Evolutionary conservation across 2,888 invertebrate genomes (phyloP).

Genomic region (Papilio gigon): DNA sequence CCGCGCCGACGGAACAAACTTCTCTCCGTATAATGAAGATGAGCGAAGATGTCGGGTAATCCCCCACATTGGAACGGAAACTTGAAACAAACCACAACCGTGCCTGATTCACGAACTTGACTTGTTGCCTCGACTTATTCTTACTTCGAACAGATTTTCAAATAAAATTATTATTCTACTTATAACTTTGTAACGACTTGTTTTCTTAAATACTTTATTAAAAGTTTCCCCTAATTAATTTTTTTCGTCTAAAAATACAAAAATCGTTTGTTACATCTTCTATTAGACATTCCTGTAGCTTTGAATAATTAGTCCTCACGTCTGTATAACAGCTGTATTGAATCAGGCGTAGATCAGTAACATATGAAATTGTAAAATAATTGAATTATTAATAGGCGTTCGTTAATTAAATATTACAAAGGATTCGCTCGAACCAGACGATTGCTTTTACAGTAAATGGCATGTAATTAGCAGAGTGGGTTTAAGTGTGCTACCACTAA

Average conservation of each 20-base stretch:
- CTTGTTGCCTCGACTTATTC: conserved; percentile 42
- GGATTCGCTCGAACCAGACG: conserved; percentile 17
- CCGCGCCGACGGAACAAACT: conserved; percentile 70
- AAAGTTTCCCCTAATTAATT: not conserved
- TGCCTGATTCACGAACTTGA: conserved; percentile 50
- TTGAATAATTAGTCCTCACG: not conserved
- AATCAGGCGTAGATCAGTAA: not conserved
- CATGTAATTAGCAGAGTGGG: conserved; percentile 32
- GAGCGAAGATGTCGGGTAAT: conserved; percentile 71
- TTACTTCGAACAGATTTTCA: conserved; percentile 26
- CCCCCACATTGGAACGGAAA: conserved; percentile 65
- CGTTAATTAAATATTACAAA: conserved; percentile 34
- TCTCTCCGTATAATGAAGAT: conserved; percentile 76
- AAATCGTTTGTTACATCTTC: not conserved
- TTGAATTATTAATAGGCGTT: conserved; percentile 9
- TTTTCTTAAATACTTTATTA: conserved; percentile 5
- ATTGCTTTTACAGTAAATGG: conserved; percentile 30
- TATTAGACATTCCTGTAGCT: not conserved
- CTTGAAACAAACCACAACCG: conserved; percentile 66
- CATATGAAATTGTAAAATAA: conserved; percentile 1
- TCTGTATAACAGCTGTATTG: not conserved
- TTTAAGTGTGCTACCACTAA: conserved; percentile 36
- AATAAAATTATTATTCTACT: conserved; percentile 24
- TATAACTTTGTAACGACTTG: conserved; percentile 27
- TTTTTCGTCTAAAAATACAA: not conserved